Evolutionary conservation across 2,888 invertebrate species (phyloP), one percentile per base, ranked within the genome.

Genomic region (Scrobipalpa atriplicella): DNA sequence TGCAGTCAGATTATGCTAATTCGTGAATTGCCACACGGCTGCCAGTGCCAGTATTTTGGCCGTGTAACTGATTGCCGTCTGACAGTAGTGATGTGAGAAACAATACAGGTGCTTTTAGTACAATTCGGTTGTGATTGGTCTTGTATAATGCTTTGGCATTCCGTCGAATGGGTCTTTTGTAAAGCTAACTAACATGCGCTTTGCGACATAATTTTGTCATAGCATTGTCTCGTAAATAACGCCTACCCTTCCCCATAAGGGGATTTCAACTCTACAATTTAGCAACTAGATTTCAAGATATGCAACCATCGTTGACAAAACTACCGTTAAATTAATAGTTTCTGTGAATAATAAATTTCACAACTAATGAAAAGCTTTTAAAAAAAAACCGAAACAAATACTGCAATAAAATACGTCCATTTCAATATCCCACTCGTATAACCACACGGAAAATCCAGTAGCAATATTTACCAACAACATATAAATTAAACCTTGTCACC

Each of bases 401-500:
- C 5, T 13, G 13, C 19, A 18, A 56, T 21, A 21, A 60, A n/a
- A 60, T 36, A 38, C 16, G 29, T n/a, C n/a, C n/a, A 13, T 36
- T 60, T 60, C 36, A 60, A 36, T 36, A 29, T 10, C 41, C 18
- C 41, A 41, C 11, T 3, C 18, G 41, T 18, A 11, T 41, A 19
- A 39, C 18, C 11, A 39, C 41, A 41, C 61, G 0, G 18, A 18
- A 16, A 61, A 61, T n/a, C 18, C 61, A 16, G 41, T 41, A 16
- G 58, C 58, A 58, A n/a, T 58, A 16, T 38, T 58, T 58, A 58
- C 58, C 36, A 36, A 38, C 58, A 6, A n/a, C 16, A 16, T 58
- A 58, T 58, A 61, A 41, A 61, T 61, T 61, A 61, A 61, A 61
- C 9, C n/a, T 36, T 39, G 60, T 60, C 43, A 43, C 62, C 62